Conservation (phyloP, 2,797 vertebrate genomes). For the Sylvia borin region DNA sequence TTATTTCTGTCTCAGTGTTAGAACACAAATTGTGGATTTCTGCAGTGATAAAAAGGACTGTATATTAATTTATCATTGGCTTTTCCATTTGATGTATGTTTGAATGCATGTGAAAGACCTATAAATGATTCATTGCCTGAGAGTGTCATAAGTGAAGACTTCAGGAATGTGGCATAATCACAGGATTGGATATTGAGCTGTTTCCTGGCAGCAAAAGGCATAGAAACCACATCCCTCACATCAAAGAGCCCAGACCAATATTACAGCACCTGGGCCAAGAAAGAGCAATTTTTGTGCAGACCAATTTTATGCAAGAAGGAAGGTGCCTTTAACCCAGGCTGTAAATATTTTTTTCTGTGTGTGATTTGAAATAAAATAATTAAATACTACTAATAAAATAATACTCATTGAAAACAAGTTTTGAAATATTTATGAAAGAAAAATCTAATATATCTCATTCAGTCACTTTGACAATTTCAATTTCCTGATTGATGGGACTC, state of each 20-base stretch:
- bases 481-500: not conserved
- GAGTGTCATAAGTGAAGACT: not conserved
- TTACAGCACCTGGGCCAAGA: not conserved
- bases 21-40: not conserved
- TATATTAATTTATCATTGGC: not conserved
- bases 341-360: not conserved
- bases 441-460: not conserved
- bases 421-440: not conserved
- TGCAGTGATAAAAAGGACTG: not conserved
- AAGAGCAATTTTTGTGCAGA: not conserved
- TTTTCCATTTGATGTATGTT: not conserved
- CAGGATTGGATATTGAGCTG: not conserved
- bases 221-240: not conserved
- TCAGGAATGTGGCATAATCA: not conserved
- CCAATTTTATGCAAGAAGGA: not conserved
- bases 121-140: constrained; percentile 45
- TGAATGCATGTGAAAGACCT: not conserved
- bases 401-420: not conserved
- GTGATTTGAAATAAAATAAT: not conserved
- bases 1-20: not conserved
- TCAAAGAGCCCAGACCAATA: not conserved
- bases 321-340: not conserved
- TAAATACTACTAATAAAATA: not conserved
- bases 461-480: not conserved
- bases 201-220: not conserved